These are phyloP conservation scores for Brenthis daphne DNA, from an alignment of 2,888 invertebrate species.

Conservation along the genomic window DNA sequence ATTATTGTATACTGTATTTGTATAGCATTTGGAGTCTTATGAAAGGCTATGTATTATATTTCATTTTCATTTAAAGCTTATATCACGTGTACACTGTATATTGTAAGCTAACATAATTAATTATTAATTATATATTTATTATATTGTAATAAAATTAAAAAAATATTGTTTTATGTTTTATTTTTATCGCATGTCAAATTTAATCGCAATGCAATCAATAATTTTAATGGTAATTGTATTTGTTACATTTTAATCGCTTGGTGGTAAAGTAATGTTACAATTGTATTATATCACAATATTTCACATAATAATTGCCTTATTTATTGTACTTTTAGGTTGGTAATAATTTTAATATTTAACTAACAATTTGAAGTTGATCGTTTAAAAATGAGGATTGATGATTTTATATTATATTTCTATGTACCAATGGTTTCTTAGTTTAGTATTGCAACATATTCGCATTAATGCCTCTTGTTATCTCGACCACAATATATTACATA, in stretches of 20 bases:
- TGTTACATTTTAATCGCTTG: background rate
- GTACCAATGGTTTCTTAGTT: background rate
- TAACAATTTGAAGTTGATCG: too few species aligned
- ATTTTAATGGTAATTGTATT: background rate
- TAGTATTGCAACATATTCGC: conserved; percentile 7
- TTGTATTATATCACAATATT: too few species aligned
- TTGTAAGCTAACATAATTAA: conserved; percentile 23
- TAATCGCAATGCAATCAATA: background rate
- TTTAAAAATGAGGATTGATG: too few species aligned
- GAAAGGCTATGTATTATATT: background rate
- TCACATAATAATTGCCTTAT: too few species aligned
- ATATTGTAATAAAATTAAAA: conserved; percentile 36
- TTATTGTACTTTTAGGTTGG: background rate
- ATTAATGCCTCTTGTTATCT: conserved; percentile 37
- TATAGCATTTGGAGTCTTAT: background rate
- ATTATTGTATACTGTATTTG: conserved; percentile 25
- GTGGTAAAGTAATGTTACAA: too few species aligned
- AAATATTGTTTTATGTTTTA: conserved; percentile 40
- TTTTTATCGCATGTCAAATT: conserved; percentile 35
- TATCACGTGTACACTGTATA: conserved; percentile 33
- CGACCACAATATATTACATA: conserved; percentile 44
- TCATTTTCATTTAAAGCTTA: background rate
- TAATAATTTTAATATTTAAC: conserved; percentile 3
- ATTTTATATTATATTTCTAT: too few species aligned
- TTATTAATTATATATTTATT: conserved; percentile 11